phyloP scores from a whole-genome alignment of 2,888 invertebrate genomes.

The Glyphotaelius pellucidus region DNA sequence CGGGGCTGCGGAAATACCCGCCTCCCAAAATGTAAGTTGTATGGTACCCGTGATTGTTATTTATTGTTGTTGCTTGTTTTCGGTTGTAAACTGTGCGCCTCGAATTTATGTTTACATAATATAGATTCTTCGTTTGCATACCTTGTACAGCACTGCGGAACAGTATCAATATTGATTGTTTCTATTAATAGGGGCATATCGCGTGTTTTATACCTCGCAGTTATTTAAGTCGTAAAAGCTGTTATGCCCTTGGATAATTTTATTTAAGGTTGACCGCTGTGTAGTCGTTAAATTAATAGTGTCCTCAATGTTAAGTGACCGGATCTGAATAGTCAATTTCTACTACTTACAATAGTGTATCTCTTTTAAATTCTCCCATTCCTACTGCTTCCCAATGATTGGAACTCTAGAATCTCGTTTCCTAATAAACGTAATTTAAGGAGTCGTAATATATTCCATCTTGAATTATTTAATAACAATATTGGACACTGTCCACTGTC shows the following conservation, averaged over 20 bases:
- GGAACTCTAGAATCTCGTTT: too few relatives aligned
- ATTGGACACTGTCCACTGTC: too few relatives aligned
- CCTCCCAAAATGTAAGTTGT: too few relatives aligned
- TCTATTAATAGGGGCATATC: neutral
- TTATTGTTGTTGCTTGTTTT: too few relatives aligned
- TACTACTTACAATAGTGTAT: neutral
- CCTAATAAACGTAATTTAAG: too few relatives aligned
- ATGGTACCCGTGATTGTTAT: too few relatives aligned
- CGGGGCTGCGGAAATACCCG: too few relatives aligned
- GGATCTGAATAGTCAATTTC: neutral
- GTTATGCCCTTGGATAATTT: neutral
- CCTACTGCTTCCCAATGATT: neutral
- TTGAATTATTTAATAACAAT: too few relatives aligned
- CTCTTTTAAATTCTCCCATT: neutral
- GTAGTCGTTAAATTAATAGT: neutral
- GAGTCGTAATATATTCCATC: too few relatives aligned
- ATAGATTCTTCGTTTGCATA: neutral
- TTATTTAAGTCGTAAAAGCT: neutral
- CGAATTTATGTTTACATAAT: neutral
- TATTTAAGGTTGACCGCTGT: neutral
- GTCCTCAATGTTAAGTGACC: neutral
- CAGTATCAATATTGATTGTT: neutral
- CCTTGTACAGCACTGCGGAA: neutral
- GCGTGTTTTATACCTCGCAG: neutral
- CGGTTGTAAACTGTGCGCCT: neutral